A percentile compares a stretch with the other conserved stretches of the same genome.
phyloP scores from a whole-genome alignment of 2,888 invertebrate genomes.

The Melitaea athalia region DNA sequence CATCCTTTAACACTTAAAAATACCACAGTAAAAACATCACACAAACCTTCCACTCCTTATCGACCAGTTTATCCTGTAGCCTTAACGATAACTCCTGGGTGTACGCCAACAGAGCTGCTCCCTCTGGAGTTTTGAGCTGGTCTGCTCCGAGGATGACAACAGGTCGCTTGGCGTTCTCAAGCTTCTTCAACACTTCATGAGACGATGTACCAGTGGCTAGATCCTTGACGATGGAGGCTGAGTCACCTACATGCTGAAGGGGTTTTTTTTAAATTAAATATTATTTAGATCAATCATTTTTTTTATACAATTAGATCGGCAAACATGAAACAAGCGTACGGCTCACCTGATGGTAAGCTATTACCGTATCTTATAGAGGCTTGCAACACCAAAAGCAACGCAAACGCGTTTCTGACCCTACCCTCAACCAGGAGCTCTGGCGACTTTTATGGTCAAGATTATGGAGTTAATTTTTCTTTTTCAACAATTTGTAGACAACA shows the following conservation, averaged over 20 bases:
- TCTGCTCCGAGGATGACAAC: slow-evolving; percentile 95
- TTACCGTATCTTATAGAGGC: no score
- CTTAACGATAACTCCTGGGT: slow-evolving; percentile 87
- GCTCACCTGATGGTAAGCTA: no score
- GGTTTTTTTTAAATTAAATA: background rate
- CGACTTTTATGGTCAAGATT: no score
- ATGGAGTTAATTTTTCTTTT: no score
- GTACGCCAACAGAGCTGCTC: slow-evolving; percentile 88
- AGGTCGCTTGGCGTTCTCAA: slow-evolving; percentile 93
- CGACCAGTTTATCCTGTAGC: slow-evolving; percentile 79
- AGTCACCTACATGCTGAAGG: slow-evolving; percentile 90
- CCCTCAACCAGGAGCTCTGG: no score
- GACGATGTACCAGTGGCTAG: slow-evolving; percentile 87
- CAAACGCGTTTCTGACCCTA: no score
- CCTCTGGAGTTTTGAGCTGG: slow-evolving; percentile 89
- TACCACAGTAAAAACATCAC: background rate
- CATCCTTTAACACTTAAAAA: background rate
- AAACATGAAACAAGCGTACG: no score
- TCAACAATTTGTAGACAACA: no score
- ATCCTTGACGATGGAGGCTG: slow-evolving; percentile 87
- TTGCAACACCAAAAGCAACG: no score
- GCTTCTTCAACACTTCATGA: slow-evolving; percentile 73
- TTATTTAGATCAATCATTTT: background rate
- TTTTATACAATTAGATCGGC: no score
- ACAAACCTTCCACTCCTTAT: slow-evolving; percentile 78